Percentiles rank a stretch among this genome's conserved stretches.
Conservation (phyloP, 1,140 invertebrate species). For the Calephelis nemesis region DNA sequence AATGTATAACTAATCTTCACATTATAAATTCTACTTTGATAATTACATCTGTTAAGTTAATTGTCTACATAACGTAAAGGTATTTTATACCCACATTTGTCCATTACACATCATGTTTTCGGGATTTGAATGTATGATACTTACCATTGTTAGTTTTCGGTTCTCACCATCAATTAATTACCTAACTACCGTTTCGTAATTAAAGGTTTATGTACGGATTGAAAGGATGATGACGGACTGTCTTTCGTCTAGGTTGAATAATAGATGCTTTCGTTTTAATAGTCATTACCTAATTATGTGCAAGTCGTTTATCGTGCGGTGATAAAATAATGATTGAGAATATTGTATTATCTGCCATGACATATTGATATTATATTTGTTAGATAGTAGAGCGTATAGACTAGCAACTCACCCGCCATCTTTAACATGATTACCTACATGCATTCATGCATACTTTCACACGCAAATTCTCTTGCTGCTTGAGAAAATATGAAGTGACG, state of each 20-base stretch:
- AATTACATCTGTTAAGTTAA: conserved; percentile 16
- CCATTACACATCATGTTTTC: conserved; percentile 43
- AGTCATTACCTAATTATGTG: conserved; percentile 26
- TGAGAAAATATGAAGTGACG: no score
- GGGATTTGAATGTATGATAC: conserved; percentile 40
- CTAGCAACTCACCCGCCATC: no score
- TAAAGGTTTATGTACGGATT: conserved; percentile 59
- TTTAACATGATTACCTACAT: no score
- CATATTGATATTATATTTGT: no score
- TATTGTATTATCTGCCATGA: no score
- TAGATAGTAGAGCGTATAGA: no score
- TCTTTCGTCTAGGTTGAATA: conserved; percentile 51
- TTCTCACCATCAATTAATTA: conserved; percentile 72
- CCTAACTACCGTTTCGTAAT: conserved; percentile 63
- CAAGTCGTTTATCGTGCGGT: background rate
- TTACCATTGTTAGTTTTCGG: conserved; percentile 64
- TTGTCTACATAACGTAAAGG: conserved; percentile 1
- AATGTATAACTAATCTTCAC: no score
- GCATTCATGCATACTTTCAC: no score
- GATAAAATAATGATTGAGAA: no score
- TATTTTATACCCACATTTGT: conserved; percentile 28
- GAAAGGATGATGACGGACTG: conserved; percentile 59
- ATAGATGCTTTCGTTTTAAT: conserved; percentile 49
- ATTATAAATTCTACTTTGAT: background rate
- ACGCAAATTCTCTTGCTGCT: no score